Evolutionary conservation across 2,888 invertebrate genomes (phyloP), one percentile per base, ranked within the genome.

Genomic region (Pyrrhia umbra): DNA sequence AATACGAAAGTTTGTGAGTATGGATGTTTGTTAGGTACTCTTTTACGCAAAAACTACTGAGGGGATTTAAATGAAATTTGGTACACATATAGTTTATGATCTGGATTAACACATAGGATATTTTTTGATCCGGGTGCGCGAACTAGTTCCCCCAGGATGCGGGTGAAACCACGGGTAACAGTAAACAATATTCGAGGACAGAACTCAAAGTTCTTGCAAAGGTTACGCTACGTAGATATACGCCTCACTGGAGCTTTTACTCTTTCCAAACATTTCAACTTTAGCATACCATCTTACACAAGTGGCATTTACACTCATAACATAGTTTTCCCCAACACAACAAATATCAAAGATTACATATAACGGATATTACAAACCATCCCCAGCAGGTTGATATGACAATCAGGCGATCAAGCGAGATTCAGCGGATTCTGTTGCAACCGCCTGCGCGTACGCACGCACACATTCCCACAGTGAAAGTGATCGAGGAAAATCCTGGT

Each of bases 401-500:
- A 45, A 46, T 27, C 63, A 52, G 62, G 45, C 45, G 52, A 43
- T 37, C 16, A 23, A 59, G 40, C 45, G 20, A 51, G 52, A 69
- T 58, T 30, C 46, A 61, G 56, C 59, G 54, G 60, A 78, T 64
- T 80, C 60, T 73, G 68, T 79, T 79, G 79, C 63, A 55, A 64
- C 50, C 34, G 55, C 51, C 49, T 23, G 51, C 51, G 63, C 52
- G 46, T 20, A 37, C 60, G 37, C 52, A 57, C 63, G 59, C 74
- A 68, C 55, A 64, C 63, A 23, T 23, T n/a, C 55, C 16, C 47
- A 37, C 55, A 79, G 85, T 85, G 85, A 85, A 85, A 85, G 85
- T 84, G 37, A 64, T 78, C 52, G 59, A 82, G 83, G 85, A 83
- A 85, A 85, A 85, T 84, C 84, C 84, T 81, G 78, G 67, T 80